Conservation (phyloP, 2,113 vertebrate species). For the Phainopepla nitens region DNA sequence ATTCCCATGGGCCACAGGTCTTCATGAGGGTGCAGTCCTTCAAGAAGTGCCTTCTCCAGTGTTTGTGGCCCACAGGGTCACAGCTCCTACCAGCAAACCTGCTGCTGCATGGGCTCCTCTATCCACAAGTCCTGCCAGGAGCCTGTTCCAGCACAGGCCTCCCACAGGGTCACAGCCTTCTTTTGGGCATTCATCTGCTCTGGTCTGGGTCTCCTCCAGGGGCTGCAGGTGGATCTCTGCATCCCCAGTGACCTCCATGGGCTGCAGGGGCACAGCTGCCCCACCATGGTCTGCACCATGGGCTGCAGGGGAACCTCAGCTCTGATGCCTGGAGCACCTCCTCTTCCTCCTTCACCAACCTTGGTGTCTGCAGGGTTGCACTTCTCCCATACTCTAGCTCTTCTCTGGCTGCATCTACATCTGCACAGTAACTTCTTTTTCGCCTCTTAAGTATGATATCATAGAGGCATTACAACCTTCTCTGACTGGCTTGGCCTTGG, state of each 20-base stretch:
- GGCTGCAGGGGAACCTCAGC: neutral
- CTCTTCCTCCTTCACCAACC: neutral
- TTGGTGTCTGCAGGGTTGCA: neutral
- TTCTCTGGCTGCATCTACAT: neutral
- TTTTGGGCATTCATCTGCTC: neutral
- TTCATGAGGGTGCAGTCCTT: neutral
- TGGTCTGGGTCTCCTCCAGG: fast-evolving
- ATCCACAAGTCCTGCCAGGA: neutral
- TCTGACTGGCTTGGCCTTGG: neutral
- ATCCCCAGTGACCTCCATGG: neutral
- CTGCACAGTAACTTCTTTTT: neutral
- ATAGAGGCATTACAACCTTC: neutral
- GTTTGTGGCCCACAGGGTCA: neutral
- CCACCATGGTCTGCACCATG: neutral
- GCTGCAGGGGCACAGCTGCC: neutral
- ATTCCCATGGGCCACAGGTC: neutral
- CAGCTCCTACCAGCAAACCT: neutral
- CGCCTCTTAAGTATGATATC: neutral
- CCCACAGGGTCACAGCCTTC: neutral
- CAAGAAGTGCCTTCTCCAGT: neutral
- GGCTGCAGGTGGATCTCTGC: neutral
- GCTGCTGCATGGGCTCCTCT: neutral
- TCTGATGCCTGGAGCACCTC: fast-evolving
- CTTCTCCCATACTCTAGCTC: neutral
- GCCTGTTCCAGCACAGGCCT: neutral